Evolutionary conservation across 2,113 vertebrate species (phyloP).

Genomic region (Toxostoma redivivum): DNA sequence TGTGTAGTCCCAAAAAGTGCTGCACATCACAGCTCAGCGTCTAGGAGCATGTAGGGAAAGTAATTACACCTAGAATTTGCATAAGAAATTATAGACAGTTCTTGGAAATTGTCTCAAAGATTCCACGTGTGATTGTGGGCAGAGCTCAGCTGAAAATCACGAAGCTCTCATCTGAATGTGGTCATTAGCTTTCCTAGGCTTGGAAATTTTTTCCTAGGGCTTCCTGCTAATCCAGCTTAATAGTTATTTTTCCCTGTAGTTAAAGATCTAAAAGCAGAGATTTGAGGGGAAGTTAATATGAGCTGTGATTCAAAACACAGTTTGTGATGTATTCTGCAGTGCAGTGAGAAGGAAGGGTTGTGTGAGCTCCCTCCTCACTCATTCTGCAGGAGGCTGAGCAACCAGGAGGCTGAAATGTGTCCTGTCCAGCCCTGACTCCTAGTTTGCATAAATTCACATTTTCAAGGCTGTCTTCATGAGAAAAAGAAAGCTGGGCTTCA

Average conservation of each 20-base stretch:
- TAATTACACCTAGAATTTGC: not conserved
- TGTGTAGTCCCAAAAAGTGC: not conserved
- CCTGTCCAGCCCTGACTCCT: not conserved
- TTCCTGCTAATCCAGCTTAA: conserved; percentile 47
- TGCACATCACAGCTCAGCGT: not conserved
- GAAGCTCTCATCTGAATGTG: not conserved
- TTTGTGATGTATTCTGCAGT: conserved; percentile 14
- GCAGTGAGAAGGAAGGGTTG: not conserved
- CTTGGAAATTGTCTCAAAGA: not conserved
- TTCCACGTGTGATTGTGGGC: not conserved
- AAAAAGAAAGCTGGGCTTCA: not conserved
- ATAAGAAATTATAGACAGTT: conserved; percentile 3
- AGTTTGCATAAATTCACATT: not conserved
- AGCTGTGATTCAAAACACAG: not conserved
- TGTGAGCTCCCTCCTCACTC: not conserved
- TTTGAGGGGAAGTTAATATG: not conserved
- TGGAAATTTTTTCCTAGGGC: conserved; percentile 3
- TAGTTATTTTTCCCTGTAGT: not conserved
- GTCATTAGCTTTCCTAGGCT: not conserved
- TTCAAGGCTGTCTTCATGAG: conserved; percentile 14
- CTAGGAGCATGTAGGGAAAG: not conserved
- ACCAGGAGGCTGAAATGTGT: not conserved
- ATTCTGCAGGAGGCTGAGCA: not conserved
- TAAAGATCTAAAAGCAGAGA: conserved; percentile 18
- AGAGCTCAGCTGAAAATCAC: not conserved